Conservation (phyloP, 2,888 invertebrate species). For the Coleophora flavipennella region DNA sequence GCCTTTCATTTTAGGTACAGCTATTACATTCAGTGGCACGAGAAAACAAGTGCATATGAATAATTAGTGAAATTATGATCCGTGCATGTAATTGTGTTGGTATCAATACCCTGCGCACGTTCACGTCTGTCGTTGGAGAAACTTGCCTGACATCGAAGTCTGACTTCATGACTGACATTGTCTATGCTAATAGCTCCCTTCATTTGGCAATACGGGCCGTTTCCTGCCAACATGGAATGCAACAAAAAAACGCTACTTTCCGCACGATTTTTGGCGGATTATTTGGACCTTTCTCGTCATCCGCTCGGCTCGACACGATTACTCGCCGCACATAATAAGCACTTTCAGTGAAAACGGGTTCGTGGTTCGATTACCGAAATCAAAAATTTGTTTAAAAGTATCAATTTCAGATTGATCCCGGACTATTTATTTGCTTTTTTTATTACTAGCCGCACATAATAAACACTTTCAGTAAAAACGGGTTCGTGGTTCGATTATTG, state of each 20-base stretch:
- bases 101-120: slow-evolving; percentile 41
- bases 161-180: slow-evolving; percentile 39
- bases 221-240: slow-evolving; percentile 44
- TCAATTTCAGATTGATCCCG: no score
- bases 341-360: slow-evolving; percentile 11
- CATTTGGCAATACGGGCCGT: slow-evolving; percentile 48
- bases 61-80: slow-evolving; percentile 35
- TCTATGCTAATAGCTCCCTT: slow-evolving; percentile 40
- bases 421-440: no score
- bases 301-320: no score
- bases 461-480: no score
- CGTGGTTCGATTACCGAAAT: not conserved
- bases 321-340: no score
- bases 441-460: no score
- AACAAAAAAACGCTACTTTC: slow-evolving; percentile 21
- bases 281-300: no score
- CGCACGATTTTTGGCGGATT: not conserved
- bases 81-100: slow-evolving; percentile 15
- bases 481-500: no score
- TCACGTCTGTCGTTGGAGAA: slow-evolving; percentile 32
- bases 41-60: slow-evolving; percentile 10
- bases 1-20: no score
- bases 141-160: slow-evolving; percentile 25
- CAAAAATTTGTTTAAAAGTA: no score
- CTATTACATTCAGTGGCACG: no score